Evolutionary conservation across 2,797 vertebrate species (phyloP).

Genomic region (Pipistrellus nathusii): DNA sequence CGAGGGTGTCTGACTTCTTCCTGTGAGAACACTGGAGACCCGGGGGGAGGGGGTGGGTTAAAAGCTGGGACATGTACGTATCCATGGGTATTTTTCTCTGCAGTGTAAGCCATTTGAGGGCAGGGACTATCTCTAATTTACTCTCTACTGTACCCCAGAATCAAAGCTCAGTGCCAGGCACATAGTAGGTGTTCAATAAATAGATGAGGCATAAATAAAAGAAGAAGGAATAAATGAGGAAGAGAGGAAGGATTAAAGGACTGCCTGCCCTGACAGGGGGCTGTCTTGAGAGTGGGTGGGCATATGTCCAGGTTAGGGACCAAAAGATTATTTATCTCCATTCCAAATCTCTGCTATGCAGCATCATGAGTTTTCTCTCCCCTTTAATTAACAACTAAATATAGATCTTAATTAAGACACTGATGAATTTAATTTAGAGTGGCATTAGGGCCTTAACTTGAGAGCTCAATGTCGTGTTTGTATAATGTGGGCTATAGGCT

Average conservation of each 20-base stretch:
- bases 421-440: slow-evolving; percentile 92
- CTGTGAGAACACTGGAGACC: neutral
- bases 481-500: slow-evolving; percentile 88
- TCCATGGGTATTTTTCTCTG: neutral
- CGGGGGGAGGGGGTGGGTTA: neutral
- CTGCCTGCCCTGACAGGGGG: neutral
- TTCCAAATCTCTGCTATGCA: slow-evolving; percentile 72
- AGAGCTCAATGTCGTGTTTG: slow-evolving; percentile 85
- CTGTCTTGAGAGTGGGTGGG: slow-evolving; percentile 43
- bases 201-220: neutral
- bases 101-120: neutral
- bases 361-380: slow-evolving; percentile 80
- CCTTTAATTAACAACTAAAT: slow-evolving; percentile 90
- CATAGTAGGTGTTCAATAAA: neutral
- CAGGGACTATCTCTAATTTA: neutral
- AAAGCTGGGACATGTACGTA: neutral
- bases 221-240: neutral
- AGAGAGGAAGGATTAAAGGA: neutral
- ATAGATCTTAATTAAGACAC: slow-evolving; percentile 91
- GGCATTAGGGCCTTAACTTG: slow-evolving; percentile 88
- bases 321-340: slow-evolving; percentile 77
- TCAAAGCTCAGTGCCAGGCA: neutral
- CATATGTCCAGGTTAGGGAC: slow-evolving; percentile 50
- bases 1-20: neutral
- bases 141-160: neutral